Base-by-base conservation (phyloP, 2,888 invertebrate genomes). In the Sinhomidia bicolor region DNA sequence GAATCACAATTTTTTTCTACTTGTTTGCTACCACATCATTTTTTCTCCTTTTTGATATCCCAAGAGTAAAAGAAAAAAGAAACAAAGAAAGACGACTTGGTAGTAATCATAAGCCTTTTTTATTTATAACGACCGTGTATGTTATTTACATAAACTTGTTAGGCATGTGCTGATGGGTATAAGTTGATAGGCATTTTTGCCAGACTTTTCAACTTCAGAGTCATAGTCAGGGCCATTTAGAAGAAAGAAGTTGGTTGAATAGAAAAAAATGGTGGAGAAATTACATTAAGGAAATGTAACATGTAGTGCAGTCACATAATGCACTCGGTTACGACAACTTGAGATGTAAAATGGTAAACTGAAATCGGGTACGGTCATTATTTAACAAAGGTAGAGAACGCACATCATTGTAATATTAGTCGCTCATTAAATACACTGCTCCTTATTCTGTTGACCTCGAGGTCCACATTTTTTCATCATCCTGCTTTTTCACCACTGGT, bases 191-290 rank as follows among this genome's bases (percentile, higher is more conserved):
- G 14, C 6, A 12, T 47, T 47, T 76, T 44, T 47, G 26, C 26
- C 57, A 41, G 36, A 60, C 9, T 57, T 26, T 76, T 17, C 26
- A 14, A 76, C 47, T 76, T 68, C 76, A 79, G 85, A 85, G 85
- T 85, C 85, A 85, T 51, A 85, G 85, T 85, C 85, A 85, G 62
- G 85, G 85, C 78, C 85, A 68, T 79, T 85, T n/a, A 6, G 14
- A 1, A 4, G 47, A 26, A 14, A 1, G 4, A 47, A 51, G 51
- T 51, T 3, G 65, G 71, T 10, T 5, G 54, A 47, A 23, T 5
- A 76, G n/a, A n/a, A n/a, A n/a, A n/a, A n/a, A n/a, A n/a, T n/a
- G n/a, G n/a, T n/a, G n/a, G n/a, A n/a, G n/a, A 47, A 5, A 47
- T 76, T 32, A 47, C 51, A 51, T 76, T 51, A 76, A 26, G 79